These are phyloP conservation scores for Orientallactaga bullata DNA, from an alignment of 2,113 vertebrate species.

Conservation along the genomic window DNA sequence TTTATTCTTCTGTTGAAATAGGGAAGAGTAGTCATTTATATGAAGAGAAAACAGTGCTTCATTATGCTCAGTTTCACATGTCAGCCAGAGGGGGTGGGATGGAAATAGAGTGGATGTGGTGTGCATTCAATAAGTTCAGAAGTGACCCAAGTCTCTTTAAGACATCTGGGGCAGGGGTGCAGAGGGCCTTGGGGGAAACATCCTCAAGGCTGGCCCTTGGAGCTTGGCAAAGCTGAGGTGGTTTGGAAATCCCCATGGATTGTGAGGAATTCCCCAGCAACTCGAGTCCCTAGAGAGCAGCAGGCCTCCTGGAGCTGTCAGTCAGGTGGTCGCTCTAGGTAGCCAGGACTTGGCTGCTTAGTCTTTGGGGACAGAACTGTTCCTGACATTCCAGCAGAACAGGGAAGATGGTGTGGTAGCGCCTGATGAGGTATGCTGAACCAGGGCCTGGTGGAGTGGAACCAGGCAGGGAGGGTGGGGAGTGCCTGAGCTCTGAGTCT, in stretches of 20 bases:
- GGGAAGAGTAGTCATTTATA: constrained; percentile 59
- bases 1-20: constrained; percentile 60
- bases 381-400: not conserved
- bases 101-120: not conserved
- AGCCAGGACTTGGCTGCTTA: not conserved
- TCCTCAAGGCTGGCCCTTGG: not conserved
- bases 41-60: constrained; percentile 70
- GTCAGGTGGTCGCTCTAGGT: not conserved
- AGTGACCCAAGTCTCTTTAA: constrained; percentile 29
- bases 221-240: constrained; percentile 45
- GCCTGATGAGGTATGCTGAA: not conserved
- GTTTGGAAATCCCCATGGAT: constrained; percentile 73
- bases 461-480: not conserved
- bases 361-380: not conserved
- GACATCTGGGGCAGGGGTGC: not conserved
- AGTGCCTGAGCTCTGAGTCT: not conserved
- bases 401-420: not conserved
- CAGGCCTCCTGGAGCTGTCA: not conserved
- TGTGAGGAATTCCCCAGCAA: constrained; percentile 61
- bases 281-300: constrained; percentile 33
- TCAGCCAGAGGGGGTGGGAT: constrained; percentile 56
- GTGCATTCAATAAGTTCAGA: constrained; percentile 25
- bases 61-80: constrained; percentile 51
- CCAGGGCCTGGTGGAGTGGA: not conserved
- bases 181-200: constrained; percentile 9